Percentiles rank a stretch among this genome's conserved stretches.
phyloP scores from a whole-genome alignment of 2,797 vertebrate genomes.

The Oreortyx pictus region DNA sequence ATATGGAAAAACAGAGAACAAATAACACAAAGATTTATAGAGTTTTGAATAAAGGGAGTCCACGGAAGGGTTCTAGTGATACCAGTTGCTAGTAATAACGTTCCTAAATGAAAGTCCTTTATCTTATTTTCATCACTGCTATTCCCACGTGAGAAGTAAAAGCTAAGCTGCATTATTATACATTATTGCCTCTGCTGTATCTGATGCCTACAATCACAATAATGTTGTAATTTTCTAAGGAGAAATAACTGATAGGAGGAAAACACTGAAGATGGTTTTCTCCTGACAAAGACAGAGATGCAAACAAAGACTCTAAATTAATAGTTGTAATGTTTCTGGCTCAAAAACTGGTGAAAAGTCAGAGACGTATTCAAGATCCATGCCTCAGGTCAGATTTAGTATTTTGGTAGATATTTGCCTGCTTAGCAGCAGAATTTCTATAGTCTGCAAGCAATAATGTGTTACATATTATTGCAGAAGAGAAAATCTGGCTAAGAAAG shows the following conservation, averaged over 20 bases:
- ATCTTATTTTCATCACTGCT: slow-evolving; percentile 15
- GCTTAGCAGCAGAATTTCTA: background rate
- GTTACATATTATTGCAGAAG: background rate
- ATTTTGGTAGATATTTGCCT: background rate
- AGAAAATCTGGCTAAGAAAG: background rate
- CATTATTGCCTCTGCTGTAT: background rate
- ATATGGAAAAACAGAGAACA: background rate
- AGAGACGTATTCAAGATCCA: background rate
- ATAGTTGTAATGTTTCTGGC: background rate
- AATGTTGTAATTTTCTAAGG: background rate
- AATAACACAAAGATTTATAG: background rate
- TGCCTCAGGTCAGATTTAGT: background rate
- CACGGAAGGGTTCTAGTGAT: background rate
- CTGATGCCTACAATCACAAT: background rate
- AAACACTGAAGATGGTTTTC: background rate
- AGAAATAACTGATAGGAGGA: background rate
- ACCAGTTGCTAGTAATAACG: background rate
- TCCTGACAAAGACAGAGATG: background rate
- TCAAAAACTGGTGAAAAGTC: background rate
- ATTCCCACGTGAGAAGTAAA: background rate
- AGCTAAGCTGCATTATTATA: background rate
- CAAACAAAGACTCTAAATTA: background rate
- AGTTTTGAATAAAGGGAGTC: background rate
- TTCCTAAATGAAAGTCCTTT: background rate
- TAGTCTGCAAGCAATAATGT: background rate